Conservation (phyloP, 2,113 vertebrate genomes). For the Callopanchax toddi region DNA sequence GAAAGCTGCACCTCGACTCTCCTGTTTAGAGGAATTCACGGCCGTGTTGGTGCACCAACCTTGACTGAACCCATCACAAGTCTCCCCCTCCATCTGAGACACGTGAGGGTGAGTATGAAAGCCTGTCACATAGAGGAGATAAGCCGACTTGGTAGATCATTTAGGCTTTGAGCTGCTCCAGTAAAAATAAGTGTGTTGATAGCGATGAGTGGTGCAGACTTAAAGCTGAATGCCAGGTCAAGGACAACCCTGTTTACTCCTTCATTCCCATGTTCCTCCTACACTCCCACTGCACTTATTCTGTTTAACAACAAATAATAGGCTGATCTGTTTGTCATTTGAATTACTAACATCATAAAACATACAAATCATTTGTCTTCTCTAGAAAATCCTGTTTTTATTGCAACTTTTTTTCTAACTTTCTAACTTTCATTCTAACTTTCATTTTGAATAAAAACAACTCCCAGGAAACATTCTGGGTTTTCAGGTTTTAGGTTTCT, state of each 20-base stretch:
- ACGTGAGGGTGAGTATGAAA: slow-evolving; percentile 27
- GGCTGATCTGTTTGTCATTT: slow-evolving; percentile 3
- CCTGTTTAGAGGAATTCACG: slow-evolving; percentile 19
- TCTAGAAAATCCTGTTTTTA: no score
- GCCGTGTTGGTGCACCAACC: slow-evolving; percentile 13
- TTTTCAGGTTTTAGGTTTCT: background rate
- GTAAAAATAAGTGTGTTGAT: slow-evolving; percentile 42
- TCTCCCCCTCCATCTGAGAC: slow-evolving; percentile 25
- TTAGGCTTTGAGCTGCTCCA: background rate
- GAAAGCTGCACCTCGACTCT: slow-evolving; percentile 9
- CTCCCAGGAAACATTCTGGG: no score
- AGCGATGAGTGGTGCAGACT: slow-evolving; percentile 36
- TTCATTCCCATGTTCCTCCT: background rate
- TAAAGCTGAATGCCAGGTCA: slow-evolving; percentile 32
- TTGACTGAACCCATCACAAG: background rate
- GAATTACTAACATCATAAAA: background rate
- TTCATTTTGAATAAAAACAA: background rate
- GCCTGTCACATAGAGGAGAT: background rate
- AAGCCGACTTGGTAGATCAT: background rate
- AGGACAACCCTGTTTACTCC: slow-evolving; percentile 50
- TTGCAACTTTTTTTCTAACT: no score
- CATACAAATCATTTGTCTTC: no score
- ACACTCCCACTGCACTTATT: slow-evolving; percentile 9
- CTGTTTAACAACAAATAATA: slow-evolving; percentile 18
- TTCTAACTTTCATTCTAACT: no score